Base-by-base conservation (phyloP, 2,113 vertebrate species). In the Dissostichus mawsoni region DNA sequence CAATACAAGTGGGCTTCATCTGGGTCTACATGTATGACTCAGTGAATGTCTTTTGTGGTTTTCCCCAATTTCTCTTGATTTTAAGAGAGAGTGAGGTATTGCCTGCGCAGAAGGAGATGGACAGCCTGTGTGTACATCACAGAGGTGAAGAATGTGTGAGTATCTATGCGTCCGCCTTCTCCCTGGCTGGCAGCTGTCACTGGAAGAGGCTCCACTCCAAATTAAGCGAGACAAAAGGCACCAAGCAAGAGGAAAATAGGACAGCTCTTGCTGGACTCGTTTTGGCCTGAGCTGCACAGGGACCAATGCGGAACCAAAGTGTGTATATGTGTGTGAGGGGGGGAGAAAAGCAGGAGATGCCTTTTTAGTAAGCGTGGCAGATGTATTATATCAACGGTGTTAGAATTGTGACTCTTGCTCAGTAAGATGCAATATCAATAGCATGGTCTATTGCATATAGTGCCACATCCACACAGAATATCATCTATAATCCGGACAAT, bases 361-460 rank as follows among this genome's bases (percentile, higher is more conserved):
- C 88, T 90, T 70, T 89, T 89, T 65, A 84, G 69, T 56, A 68
- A 81, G 76, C n/a, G 41, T 74, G 75, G 65, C 18, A 23, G 36
- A 65, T 67, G 76, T 64, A 80, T 87, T 85, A 81, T 76, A 74
- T 62, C 73, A 63, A 56, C 71, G 73, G 78, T 85, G 85, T 84
- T 78, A 71, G 61, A 87, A 89, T 85, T 87, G 85, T 82, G 81
- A 82, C 83, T 79, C 82, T 75, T 74, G 78, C 82, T 88, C 89
- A 85, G 80, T 80, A 82, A 92, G 75, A 76, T 64, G 11, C 55
- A 75, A 81, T 92, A 92, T 90, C 88, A 90, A 93, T 94, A 92
- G 90, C 67, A 18, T 89, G 87, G 59, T 84, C 84, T 92, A 89
- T 90, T 92, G 56, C 76, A 80, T 82, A 74, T 83, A 74, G 75